These are phyloP conservation scores for Merops nubicus DNA, from an alignment of 2,113 vertebrate genomes.

Conservation along the genomic window DNA sequence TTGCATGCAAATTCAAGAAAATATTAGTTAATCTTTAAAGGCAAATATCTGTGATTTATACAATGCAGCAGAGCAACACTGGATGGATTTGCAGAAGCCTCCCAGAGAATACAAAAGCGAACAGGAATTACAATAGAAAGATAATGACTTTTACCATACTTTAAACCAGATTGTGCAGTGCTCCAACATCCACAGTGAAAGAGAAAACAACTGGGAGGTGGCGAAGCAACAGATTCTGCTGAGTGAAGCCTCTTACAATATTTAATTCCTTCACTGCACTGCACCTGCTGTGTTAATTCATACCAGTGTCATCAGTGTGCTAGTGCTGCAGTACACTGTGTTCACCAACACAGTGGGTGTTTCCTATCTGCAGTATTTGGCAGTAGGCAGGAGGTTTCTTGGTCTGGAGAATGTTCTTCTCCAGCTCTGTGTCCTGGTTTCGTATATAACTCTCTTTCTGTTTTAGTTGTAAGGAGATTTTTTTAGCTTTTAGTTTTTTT, in stretches of 20 bases:
- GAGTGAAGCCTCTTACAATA: background rate
- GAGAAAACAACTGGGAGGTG: background rate
- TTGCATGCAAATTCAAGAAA: constrained; percentile 2
- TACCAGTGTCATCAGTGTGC: background rate
- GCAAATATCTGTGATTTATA: background rate
- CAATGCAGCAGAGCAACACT: background rate
- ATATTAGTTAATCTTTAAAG: background rate
- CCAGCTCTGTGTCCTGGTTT: background rate
- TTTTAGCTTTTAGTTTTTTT: no score
- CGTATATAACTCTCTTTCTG: background rate
- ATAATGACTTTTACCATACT: background rate
- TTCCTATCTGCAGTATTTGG: background rate
- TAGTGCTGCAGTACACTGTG: background rate
- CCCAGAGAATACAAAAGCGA: background rate
- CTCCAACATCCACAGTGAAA: background rate
- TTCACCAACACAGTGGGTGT: background rate
- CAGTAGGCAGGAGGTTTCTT: background rate
- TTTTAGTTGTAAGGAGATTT: no score
- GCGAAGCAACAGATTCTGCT: background rate
- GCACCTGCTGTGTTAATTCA: background rate
- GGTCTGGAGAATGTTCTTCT: background rate
- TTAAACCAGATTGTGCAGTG: background rate
- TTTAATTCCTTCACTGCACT: background rate
- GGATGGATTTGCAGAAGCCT: background rate
- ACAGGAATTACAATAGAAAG: background rate